A percentile compares a stretch with the other conserved stretches of the same genome.
Conservation (phyloP, 1,140 invertebrate species). For the Proales similis region DNA sequence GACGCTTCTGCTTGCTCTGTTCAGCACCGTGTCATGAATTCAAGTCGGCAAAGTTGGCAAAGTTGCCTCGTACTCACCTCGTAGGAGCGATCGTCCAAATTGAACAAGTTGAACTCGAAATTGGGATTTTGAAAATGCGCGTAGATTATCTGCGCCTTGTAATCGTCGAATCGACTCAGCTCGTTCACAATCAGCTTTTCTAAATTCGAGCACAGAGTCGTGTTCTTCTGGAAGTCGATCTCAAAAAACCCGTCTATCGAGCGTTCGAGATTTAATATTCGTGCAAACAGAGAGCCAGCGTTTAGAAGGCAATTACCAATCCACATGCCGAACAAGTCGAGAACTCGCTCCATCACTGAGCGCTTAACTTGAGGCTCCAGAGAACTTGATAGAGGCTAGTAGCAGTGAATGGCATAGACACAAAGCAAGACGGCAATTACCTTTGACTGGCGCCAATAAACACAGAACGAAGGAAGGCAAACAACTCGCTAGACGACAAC, state of each 20-base stretch:
- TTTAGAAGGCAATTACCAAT: conserved; percentile 5
- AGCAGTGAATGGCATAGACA: too few relatives aligned
- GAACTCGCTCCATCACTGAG: background rate
- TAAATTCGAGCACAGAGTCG: background rate
- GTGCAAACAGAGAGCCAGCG: background rate
- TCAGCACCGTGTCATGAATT: too few relatives aligned
- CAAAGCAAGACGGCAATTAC: too few relatives aligned
- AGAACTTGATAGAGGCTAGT: too few relatives aligned
- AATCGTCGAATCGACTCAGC: background rate
- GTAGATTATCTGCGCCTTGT: background rate
- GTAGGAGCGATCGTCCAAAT: too few relatives aligned
- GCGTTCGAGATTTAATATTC: background rate
- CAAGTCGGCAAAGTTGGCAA: too few relatives aligned
- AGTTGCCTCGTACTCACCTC: too few relatives aligned
- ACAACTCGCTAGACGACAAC: background rate
- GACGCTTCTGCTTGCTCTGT: too few relatives aligned
- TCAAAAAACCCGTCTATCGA: conserved; percentile 18
- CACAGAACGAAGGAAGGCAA: conserved; percentile 6
- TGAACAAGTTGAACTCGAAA: conserved; percentile 30
- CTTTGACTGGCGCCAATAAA: too few relatives aligned
- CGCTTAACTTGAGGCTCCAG: too few relatives aligned
- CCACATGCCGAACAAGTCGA: conserved; percentile 20
- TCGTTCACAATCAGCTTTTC: conserved; percentile 12
- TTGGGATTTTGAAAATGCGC: conserved; percentile 13
- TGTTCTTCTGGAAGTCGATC: conserved; percentile 30